phyloP scores from a whole-genome alignment of 2,888 invertebrate species.

The Lasiommata megera region DNA sequence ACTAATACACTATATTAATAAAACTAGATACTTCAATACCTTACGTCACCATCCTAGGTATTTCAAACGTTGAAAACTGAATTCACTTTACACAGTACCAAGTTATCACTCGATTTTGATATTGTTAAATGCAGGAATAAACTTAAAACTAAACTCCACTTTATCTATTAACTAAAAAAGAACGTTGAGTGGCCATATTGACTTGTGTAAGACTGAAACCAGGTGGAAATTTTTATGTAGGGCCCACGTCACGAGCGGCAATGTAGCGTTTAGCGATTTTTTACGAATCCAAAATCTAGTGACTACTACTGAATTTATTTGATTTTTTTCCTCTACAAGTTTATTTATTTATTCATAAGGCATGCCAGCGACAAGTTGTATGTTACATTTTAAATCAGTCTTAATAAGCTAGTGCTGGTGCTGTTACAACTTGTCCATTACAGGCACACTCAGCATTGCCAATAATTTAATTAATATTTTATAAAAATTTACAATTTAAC shows the following conservation, averaged over 20 bases:
- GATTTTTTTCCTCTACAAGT: too few relatives aligned
- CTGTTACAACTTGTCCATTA: too few relatives aligned
- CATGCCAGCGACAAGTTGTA: too few relatives aligned
- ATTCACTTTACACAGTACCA: background rate
- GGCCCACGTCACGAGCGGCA: constrained; percentile 13
- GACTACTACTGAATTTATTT: too few relatives aligned
- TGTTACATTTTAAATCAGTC: too few relatives aligned
- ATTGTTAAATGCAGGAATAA: background rate
- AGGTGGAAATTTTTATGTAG: background rate
- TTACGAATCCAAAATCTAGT: background rate
- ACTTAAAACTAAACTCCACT: background rate
- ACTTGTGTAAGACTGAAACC: constrained; percentile 19
- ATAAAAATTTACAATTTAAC: too few relatives aligned
- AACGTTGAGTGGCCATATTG: constrained; percentile 22
- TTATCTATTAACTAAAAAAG: background rate
- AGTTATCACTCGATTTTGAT: background rate
- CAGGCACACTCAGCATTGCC: too few relatives aligned
- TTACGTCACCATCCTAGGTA: constrained; percentile 5
- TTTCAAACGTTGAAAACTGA: background rate
- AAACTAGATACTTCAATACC: background rate
- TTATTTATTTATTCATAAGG: too few relatives aligned
- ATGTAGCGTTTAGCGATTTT: constrained; percentile 13
- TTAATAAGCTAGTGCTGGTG: too few relatives aligned
- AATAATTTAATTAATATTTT: too few relatives aligned
- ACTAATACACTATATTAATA: too few relatives aligned